Conservation (phyloP, 1,140 invertebrate genomes). For the Schlechtendalia chinensis region DNA sequence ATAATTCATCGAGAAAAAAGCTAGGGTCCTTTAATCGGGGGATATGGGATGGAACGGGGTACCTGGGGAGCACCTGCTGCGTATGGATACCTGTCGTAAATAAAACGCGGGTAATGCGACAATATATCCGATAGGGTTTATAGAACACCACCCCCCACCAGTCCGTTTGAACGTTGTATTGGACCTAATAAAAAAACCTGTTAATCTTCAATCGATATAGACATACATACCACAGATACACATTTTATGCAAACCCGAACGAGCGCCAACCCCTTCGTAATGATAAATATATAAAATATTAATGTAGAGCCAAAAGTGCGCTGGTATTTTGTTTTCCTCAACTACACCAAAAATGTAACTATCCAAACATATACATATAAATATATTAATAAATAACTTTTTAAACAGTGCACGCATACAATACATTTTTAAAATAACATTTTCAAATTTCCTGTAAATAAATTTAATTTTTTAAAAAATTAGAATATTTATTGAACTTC, state of each 20-base stretch:
- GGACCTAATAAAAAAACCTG: conserved; percentile 44
- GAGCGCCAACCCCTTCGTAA: background rate
- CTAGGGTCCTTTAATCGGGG: conserved; percentile 37
- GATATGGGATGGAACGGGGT: conserved; percentile 42
- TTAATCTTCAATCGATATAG: conserved; percentile 28
- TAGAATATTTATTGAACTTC: too few relatives aligned
- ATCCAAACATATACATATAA: background rate
- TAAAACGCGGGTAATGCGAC: conserved; percentile 46
- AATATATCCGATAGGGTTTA: conserved; percentile 46
- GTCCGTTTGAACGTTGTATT: conserved; percentile 24
- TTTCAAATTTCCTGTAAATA: too few relatives aligned
- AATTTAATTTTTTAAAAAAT: too few relatives aligned
- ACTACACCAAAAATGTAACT: conserved; percentile 16
- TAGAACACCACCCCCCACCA: background rate
- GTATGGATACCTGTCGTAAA: conserved; percentile 41
- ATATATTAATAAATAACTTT: conserved; percentile 21
- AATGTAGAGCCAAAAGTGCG: background rate
- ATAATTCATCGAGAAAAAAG: conserved; percentile 50
- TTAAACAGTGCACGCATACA: background rate
- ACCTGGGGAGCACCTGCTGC: conserved; percentile 43
- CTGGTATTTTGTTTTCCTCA: background rate
- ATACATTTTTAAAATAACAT: too few relatives aligned
- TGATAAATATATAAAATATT: conserved; percentile 36
- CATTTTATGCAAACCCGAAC: conserved; percentile 9
- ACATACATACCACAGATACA: background rate